Percentiles rank a stretch among this genome's conserved stretches.
phyloP scores from a whole-genome alignment of 2,888 invertebrate genomes.

The Sclerodermus sp. region DNA sequence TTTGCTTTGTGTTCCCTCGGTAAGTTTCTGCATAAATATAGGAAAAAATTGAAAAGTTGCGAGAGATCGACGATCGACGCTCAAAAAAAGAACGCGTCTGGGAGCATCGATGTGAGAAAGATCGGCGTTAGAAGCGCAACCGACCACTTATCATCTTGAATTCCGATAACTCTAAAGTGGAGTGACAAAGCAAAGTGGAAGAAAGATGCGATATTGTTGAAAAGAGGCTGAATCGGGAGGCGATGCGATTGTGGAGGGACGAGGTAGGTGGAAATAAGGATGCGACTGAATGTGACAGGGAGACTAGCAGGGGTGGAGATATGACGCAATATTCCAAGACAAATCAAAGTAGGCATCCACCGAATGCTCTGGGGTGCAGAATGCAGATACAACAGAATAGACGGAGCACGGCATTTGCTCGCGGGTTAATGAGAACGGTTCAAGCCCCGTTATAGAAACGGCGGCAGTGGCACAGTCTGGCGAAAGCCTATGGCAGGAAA shows the following conservation, averaged over 20 bases:
- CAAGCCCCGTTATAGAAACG: slow-evolving; percentile 42
- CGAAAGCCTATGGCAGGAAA: slow-evolving; percentile 30
- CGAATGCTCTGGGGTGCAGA: slow-evolving; percentile 43
- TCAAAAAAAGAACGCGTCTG: too few species aligned
- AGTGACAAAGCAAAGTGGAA: too few species aligned
- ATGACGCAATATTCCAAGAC: slow-evolving; percentile 37
- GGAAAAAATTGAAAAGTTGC: too few species aligned
- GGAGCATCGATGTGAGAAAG: too few species aligned
- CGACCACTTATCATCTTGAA: too few species aligned
- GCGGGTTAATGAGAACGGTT: slow-evolving; percentile 53
- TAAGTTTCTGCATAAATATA: too few species aligned
- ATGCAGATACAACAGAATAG: slow-evolving; percentile 44
- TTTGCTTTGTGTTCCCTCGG: too few species aligned
- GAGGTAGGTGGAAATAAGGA: background rate
- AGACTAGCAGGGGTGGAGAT: slow-evolving; percentile 18
- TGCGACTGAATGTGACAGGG: slow-evolving; percentile 1
- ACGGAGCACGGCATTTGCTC: slow-evolving; percentile 41
- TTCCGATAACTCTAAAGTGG: too few species aligned
- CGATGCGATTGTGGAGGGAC: background rate
- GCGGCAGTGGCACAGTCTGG: slow-evolving; percentile 16
- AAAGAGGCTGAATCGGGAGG: background rate
- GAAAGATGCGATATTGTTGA: background rate
- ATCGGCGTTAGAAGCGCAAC: too few species aligned
- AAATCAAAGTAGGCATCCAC: slow-evolving; percentile 48
- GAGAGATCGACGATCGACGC: too few species aligned